Evolutionary conservation across 2,888 invertebrate genomes (phyloP), one percentile per base, ranked within the genome.

Genomic region (Andrena fulva): DNA sequence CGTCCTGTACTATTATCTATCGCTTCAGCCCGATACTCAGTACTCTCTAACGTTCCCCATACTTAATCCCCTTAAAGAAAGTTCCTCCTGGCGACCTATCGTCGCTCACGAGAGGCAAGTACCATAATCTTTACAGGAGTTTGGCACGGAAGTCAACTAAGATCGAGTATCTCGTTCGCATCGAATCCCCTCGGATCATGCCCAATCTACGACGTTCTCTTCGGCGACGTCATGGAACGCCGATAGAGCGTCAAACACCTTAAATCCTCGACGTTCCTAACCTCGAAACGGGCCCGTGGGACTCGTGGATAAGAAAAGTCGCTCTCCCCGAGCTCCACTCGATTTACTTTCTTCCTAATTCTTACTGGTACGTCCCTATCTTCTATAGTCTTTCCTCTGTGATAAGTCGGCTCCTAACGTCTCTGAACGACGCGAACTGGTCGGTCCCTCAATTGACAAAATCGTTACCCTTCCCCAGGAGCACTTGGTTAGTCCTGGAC

Each of bases 131-230:
- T 42, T 48, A 7, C 52, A 8, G 52, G 27, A 31, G 7, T 76
- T 82, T 75, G 76, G 75, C 82, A 72, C 82, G 71, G 67, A 72
- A 77, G 29, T 80, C 63, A 71, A 68, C 67, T 59, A 63, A 33
- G 48, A 71, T 31, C 68, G 50, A 60, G 54, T 52, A n/a, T 42
- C 3, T 71, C 12, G 52, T 50, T 60, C 42, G 5, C 31, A 24
- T 73, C 27, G 42, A 64, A 69, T 69, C 35, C 6, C 16, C 59
- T 27, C 56, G 10, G 27, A 10, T 27, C 16, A 16, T 27, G 27
- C 12, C 31, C n/a, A 4, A 3, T 50, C 29, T 56, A 33, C n/a
- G 31, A 24, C 10, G 4, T 33, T 12, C 10, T 52, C 0, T 50
- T 54, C 60, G 24, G 33, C 12, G 35, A 66, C 24, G 4, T 67